Evolutionary conservation across 1,140 invertebrate species (phyloP), one percentile per base, ranked within the genome.

Genomic region (Lepidurus packardi): DNA sequence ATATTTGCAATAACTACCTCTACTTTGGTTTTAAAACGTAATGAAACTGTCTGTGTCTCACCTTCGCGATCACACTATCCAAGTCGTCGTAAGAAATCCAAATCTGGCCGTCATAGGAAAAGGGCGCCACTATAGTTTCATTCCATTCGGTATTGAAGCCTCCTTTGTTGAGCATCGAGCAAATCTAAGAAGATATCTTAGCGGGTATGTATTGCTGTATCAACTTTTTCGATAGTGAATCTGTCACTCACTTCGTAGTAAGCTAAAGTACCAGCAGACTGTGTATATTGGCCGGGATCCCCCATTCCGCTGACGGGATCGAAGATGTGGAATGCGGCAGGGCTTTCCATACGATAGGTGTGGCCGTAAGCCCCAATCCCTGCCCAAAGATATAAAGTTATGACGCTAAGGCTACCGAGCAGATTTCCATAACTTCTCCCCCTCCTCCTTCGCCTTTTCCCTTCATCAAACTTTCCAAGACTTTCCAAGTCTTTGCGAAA

Each of bases 81-180:
- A 82, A 73, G 80, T 93, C 87, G 78, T 95, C 93, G 80, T 90
- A 94, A 11, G 91, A 90, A 65, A 94, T 86, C 93, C 93, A 95
- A 81, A 92, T 89, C 7, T 85, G 85, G 0, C 84, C 87, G 41
- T 85, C 86, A 73, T 89, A 88, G 8, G 90, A 88, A 80, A 92
- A 94, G 0, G 91, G 91, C 0, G 89, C 88, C 76, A 87, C 83
- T 78, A 89, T 87, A 42, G 88, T 83, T 4, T 86, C 79, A 74
- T 90, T 86, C 83, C 86, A 90, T 9, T 84, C 81, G 9, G 47
- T 47, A 34, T 77, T 77, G 41, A 44, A 34, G 4, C 47, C 24
- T 3, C 53, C 53, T 65, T 65, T 13, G 53, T 13, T 21, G 7
- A 65, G 21, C 53, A 65, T 9, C 9, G 53, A 7, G 53, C 53